Conservation (phyloP, 1,140 invertebrate genomes). For the Penaeus chinensis region DNA sequence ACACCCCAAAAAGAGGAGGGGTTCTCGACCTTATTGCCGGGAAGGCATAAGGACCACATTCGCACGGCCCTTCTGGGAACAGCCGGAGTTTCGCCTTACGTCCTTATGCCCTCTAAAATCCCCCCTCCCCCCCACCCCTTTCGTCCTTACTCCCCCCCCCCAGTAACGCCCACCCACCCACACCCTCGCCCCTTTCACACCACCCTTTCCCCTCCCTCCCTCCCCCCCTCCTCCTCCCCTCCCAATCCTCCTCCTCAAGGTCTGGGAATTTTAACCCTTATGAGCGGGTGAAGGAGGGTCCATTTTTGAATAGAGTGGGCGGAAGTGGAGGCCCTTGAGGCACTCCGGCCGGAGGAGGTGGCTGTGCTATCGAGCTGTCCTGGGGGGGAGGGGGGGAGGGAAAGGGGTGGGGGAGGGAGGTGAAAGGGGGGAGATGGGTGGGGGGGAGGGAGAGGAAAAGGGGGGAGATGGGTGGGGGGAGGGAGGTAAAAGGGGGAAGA, state of each 20-base stretch:
- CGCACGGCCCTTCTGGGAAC: too few relatives aligned
- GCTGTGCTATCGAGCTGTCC: slow-evolving; percentile 43
- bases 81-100: too few relatives aligned
- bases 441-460: too few relatives aligned
- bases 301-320: slow-evolving; percentile 44
- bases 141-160: too few relatives aligned
- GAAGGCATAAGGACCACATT: too few relatives aligned
- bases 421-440: not conserved
- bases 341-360: slow-evolving; percentile 49
- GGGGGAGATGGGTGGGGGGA: not conserved
- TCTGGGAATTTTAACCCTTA: slow-evolving; percentile 44
- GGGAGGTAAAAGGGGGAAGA: not conserved
- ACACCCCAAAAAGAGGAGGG: too few relatives aligned
- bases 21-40: too few relatives aligned
- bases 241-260: not conserved
- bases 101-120: too few relatives aligned
- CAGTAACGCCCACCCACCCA: too few relatives aligned
- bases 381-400: not conserved
- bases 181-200: too few relatives aligned
- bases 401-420: not conserved
- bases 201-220: too few relatives aligned
- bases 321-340: slow-evolving; percentile 48
- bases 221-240: not conserved
- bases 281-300: slow-evolving; percentile 3
- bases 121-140: too few relatives aligned